Percentiles rank a stretch among this genome's conserved stretches.
Conservation (phyloP, 2,888 invertebrate genomes). For the Drosophila cognata region DNA sequence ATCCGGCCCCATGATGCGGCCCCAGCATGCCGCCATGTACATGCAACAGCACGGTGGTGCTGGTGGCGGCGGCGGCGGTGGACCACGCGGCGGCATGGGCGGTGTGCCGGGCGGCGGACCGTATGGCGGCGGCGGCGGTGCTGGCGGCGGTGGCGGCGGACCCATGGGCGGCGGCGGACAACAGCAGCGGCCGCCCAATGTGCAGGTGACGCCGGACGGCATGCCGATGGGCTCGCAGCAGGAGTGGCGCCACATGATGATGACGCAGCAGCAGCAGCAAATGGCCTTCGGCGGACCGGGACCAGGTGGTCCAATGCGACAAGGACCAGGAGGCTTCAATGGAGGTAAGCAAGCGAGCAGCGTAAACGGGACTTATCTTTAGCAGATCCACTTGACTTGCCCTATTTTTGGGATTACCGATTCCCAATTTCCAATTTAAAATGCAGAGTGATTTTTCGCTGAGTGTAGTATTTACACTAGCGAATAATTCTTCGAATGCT, state of each 20-base stretch:
- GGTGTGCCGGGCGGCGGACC: conserved; percentile 80
- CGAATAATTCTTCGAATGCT: too few relatives aligned
- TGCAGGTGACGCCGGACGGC: conserved; percentile 87
- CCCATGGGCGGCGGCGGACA: conserved; percentile 85
- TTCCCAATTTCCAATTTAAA: too few relatives aligned
- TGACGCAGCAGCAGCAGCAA: conserved; percentile 85
- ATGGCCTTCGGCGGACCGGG: conserved; percentile 78
- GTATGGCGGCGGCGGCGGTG: conserved; percentile 79
- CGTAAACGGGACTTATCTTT: not conserved
- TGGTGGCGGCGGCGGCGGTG: conserved; percentile 82
- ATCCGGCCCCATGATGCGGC: conserved; percentile 90
- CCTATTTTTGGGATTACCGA: too few relatives aligned
- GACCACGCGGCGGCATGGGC: conserved; percentile 75
- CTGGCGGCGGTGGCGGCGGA: conserved; percentile 84
- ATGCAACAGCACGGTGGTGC: conserved; percentile 85
- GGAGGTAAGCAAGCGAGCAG: conserved; percentile 63
- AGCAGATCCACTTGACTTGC: not conserved
- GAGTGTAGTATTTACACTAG: too few relatives aligned
- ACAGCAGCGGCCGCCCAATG: conserved; percentile 87
- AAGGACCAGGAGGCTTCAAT: conserved; percentile 83
- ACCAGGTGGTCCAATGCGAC: conserved; percentile 82
- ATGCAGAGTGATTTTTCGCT: too few relatives aligned
- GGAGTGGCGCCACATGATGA: conserved; percentile 86
- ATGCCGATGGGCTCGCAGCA: conserved; percentile 85
- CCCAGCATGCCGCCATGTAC: conserved; percentile 87